Evolutionary conservation across 2,797 vertebrate genomes (phyloP).

Genomic region (Jordanella pulchra): DNA sequence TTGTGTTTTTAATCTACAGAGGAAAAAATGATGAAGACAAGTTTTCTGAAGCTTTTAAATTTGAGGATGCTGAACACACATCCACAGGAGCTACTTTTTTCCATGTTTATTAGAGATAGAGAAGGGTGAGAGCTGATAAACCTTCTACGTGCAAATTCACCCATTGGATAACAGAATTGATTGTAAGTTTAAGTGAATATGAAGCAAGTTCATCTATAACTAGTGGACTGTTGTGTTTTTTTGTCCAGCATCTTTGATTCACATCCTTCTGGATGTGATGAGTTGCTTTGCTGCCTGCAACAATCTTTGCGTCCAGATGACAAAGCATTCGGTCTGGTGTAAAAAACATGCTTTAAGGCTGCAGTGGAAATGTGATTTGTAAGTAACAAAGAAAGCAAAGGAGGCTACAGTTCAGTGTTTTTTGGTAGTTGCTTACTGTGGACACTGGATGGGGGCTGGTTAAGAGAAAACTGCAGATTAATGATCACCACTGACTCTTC

Average conservation of each 20-base stretch:
- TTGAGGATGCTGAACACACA: neutral
- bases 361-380: neutral
- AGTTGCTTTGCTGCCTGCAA: neutral
- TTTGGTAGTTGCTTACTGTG: neutral
- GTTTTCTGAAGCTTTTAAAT: neutral
- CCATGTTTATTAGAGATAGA: no score
- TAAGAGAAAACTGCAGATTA: neutral
- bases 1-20: conserved; percentile 13
- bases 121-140: no score
- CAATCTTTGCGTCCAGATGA: neutral
- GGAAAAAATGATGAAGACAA: neutral
- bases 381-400: neutral
- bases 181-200: neutral
- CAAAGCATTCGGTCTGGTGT: neutral
- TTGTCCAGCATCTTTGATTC: no score
- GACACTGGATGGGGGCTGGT: neutral
- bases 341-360: neutral
- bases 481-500: neutral
- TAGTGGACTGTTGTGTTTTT: neutral
- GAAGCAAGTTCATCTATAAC: neutral
- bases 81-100: neutral
- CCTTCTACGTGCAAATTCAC: neutral
- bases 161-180: neutral
- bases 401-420: neutral
- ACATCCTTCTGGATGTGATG: neutral